A percentile compares a stretch with the other conserved stretches of the same genome.
Conservation (phyloP, 2,797 vertebrate genomes). For the Tragelaphus oryx region DNA sequence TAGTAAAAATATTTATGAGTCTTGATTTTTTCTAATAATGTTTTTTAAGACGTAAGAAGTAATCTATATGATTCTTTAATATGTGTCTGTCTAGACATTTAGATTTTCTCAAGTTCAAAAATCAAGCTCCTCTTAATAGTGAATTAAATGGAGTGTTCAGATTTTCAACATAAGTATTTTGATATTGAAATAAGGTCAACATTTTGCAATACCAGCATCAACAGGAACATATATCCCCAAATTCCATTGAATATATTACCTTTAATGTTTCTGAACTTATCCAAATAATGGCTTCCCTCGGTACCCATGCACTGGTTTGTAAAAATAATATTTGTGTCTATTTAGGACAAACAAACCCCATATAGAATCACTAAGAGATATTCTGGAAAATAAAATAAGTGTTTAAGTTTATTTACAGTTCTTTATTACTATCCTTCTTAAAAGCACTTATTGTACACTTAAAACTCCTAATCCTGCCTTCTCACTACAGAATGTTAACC, state of each 20-base stretch:
- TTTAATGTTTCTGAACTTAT: constrained; percentile 46
- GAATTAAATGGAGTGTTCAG: constrained; percentile 34
- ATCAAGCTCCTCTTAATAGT: background rate
- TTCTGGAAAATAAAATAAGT: background rate
- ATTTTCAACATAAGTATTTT: background rate
- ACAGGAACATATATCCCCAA: background rate
- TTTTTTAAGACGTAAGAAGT: constrained; percentile 10
- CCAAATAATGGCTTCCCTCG: constrained; percentile 15
- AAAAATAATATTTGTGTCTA: constrained; percentile 40
- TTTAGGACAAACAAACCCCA: constrained; percentile 5
- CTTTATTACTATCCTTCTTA: background rate
- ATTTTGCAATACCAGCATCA: background rate
- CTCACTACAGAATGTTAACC: background rate
- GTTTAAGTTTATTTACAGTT: background rate
- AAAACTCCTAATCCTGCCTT: background rate
- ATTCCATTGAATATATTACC: background rate
- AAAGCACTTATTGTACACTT: background rate
- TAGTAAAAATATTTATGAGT: constrained; percentile 37
- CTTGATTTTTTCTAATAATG: background rate
- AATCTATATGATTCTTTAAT: background rate
- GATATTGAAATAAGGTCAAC: background rate
- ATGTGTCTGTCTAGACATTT: background rate
- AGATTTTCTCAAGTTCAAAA: constrained; percentile 32
- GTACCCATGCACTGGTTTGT: constrained; percentile 12
- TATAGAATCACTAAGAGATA: constrained; percentile 29